Evolutionary conservation across 2,797 vertebrate species (phyloP).

Genomic region (Orestias chungarensis): DNA sequence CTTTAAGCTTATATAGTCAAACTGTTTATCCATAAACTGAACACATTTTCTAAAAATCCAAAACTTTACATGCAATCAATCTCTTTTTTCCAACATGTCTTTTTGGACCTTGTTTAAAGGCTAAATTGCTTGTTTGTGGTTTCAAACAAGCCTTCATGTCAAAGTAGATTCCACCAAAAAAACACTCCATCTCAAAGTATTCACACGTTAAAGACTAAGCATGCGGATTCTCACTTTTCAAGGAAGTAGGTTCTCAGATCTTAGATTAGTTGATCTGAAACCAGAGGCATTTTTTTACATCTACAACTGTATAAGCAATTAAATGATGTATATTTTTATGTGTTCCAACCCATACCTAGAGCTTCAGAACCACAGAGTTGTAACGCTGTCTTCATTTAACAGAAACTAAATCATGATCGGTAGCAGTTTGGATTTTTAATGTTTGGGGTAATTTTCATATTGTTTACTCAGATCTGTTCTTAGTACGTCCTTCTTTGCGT

Average conservation of each 20-base stretch:
- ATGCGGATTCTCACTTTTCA: neutral
- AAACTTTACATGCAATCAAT: too few species aligned
- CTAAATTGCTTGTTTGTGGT: constrained; percentile 15
- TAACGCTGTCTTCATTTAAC: constrained; percentile 21
- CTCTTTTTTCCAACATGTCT: neutral
- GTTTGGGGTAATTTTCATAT: too few species aligned
- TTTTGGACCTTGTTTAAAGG: neutral
- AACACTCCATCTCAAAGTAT: constrained; percentile 6
- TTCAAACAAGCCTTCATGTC: constrained; percentile 15
- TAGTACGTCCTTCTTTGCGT: too few species aligned
- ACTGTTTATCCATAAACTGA: neutral
- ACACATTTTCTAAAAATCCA: neutral
- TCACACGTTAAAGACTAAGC: neutral
- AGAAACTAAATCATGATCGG: too few species aligned
- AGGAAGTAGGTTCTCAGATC: neutral
- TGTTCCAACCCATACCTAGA: constrained; percentile 57
- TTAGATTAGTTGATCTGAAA: neutral
- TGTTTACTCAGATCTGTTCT: too few species aligned
- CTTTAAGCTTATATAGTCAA: constrained; percentile 7
- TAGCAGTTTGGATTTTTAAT: too few species aligned
- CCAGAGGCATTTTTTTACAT: neutral
- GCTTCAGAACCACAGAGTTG: constrained; percentile 20
- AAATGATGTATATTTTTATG: too few species aligned
- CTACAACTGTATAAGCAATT: too few species aligned
- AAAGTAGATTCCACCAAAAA: constrained; percentile 18